These are phyloP conservation scores for Ctenopoma multispine DNA, from an alignment of 2,797 vertebrate species.

Conservation along the genomic window DNA sequence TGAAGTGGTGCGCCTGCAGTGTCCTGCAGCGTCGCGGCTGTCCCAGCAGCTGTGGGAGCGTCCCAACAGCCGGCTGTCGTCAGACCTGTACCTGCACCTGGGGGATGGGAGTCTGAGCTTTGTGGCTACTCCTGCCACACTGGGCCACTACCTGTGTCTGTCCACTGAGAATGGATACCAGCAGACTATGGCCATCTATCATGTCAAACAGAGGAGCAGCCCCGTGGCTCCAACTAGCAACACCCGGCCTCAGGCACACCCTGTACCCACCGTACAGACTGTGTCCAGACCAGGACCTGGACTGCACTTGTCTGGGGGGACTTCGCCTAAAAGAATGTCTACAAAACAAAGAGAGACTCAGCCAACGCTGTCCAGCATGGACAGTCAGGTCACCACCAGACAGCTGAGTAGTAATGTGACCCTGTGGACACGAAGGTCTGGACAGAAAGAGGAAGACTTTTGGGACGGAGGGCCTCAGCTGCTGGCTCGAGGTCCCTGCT, in stretches of 20 bases:
- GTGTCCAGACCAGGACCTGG: not conserved
- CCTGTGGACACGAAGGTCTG: conserved; percentile 9
- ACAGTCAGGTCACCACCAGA: conserved; percentile 9
- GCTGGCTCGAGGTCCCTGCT: conserved; percentile 43
- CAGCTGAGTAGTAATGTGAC: conserved; percentile 29
- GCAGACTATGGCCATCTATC: conserved; percentile 76
- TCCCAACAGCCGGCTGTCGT: conserved; percentile 71
- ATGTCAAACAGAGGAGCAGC: conserved; percentile 74
- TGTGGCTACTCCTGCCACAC: conserved; percentile 78
- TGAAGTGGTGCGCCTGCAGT: conserved; percentile 79
- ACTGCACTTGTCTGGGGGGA: conserved; percentile 9
- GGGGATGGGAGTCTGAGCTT: conserved; percentile 76
- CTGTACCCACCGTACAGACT: conserved; percentile 12
- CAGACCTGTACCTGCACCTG: conserved; percentile 76
- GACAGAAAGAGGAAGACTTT: conserved; percentile 18
- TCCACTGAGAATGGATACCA: conserved; percentile 79
- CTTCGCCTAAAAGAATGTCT: conserved; percentile 25
- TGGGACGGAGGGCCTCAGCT: conserved; percentile 28
- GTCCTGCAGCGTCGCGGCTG: conserved; percentile 67
- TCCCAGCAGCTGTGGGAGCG: conserved; percentile 81
- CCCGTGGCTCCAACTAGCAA: conserved; percentile 25
- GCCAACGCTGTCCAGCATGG: conserved; percentile 31
- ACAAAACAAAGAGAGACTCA: conserved; percentile 1
- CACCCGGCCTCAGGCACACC: conserved; percentile 5
- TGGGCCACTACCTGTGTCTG: conserved; percentile 82